phyloP scores from a whole-genome alignment of 2,888 invertebrate genomes.

The Archips crataeganus region DNA sequence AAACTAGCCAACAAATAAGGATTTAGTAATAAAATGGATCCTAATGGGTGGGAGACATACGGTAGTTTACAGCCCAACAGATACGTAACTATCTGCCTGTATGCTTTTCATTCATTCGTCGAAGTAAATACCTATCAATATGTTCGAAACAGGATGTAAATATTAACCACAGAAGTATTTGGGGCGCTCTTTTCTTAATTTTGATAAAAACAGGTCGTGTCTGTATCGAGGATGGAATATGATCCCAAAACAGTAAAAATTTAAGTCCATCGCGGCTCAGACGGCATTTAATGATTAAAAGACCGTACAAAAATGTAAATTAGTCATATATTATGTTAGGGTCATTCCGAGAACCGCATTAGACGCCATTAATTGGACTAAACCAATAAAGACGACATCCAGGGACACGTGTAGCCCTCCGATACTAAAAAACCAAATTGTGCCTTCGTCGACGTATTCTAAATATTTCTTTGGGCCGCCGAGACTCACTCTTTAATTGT shows the following conservation, averaged over 20 bases:
- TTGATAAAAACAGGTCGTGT: slow-evolving; percentile 14
- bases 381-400: slow-evolving; percentile 83
- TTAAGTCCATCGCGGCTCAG: slow-evolving; percentile 18
- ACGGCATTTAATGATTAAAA: slow-evolving; percentile 40
- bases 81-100: background rate
- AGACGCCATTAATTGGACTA: slow-evolving; percentile 80
- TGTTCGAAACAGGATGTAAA: slow-evolving; percentile 6
- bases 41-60: slow-evolving; percentile 21
- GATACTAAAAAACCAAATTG: slow-evolving; percentile 50
- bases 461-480: slow-evolving; percentile 81
- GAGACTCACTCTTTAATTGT: slow-evolving; percentile 78
- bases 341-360: slow-evolving; percentile 73
- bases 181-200: slow-evolving; percentile 12
- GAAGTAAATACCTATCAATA: background rate
- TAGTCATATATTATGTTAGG: slow-evolving; percentile 70
- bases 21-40: slow-evolving; percentile 33
- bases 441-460: slow-evolving; percentile 69
- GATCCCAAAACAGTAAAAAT: slow-evolving; percentile 38
- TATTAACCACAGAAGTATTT: background rate
- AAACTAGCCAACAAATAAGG: slow-evolving; percentile 29
- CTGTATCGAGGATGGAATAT: slow-evolving; percentile 21
- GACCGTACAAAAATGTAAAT: slow-evolving; percentile 63
- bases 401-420: slow-evolving; percentile 73
- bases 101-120: slow-evolving; percentile 1
- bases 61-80: slow-evolving; percentile 3